phyloP scores from a whole-genome alignment of 2,888 invertebrate species.

The Physocephala rufipes region DNA sequence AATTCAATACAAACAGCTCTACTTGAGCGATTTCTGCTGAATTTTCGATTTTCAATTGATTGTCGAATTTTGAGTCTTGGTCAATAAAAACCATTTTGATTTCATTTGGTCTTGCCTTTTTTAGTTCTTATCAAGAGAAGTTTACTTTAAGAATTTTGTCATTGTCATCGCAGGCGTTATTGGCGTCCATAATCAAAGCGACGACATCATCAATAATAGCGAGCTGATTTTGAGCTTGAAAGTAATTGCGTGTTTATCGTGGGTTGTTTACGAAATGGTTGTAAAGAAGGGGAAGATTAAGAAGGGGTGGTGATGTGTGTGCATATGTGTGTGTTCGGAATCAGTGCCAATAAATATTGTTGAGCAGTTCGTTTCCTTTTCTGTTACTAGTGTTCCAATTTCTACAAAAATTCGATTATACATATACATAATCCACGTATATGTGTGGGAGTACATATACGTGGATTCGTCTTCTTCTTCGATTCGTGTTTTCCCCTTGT shows the following conservation, averaged over 20 bases:
- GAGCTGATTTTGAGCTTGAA: slow-evolving; percentile 2
- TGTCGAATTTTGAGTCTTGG: no score
- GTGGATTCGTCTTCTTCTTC: background rate
- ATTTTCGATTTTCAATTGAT: no score
- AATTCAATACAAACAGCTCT: no score
- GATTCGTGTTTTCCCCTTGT: background rate
- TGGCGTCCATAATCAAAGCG: slow-evolving; percentile 2
- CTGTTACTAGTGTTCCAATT: background rate
- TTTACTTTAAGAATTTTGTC: no score
- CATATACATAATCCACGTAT: no score
- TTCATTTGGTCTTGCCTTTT: no score
- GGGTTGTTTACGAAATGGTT: background rate
- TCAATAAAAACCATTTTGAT: no score
- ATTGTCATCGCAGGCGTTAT: background rate
- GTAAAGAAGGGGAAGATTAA: background rate
- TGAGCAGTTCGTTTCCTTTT: slow-evolving; percentile 16
- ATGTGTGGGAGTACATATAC: no score
- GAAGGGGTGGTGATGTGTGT: background rate
- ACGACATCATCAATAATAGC: slow-evolving; percentile 21
- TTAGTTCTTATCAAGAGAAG: no score
- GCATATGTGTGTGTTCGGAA: slow-evolving; percentile 2
- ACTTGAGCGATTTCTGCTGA: no score
- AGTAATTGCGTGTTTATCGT: background rate
- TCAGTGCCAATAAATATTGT: slow-evolving; percentile 26
- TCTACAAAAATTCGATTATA: background rate